These are phyloP conservation scores for Channa argus DNA, from an alignment of 2,113 vertebrate species.

Conservation along the genomic window DNA sequence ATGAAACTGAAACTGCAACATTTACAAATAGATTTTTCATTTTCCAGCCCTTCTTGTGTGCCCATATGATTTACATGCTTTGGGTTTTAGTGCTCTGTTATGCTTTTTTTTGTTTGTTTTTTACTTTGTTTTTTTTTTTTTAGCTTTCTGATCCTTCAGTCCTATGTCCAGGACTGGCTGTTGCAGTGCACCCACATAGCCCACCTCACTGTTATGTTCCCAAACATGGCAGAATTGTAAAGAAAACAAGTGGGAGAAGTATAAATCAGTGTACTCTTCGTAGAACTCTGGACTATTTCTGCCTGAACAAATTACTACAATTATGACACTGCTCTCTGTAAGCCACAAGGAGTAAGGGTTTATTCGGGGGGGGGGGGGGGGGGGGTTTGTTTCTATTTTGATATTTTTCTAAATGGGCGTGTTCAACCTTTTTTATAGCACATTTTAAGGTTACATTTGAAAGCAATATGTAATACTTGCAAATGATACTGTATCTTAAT, in stretches of 20 bases:
- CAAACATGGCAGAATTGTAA: constrained; percentile 23
- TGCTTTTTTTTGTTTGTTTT: constrained; percentile 38
- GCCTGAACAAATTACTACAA: constrained; percentile 45
- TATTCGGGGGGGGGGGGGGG: constrained; percentile 2
- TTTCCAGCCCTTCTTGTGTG: constrained; percentile 37
- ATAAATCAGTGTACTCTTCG: constrained; percentile 8
- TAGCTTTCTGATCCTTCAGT: constrained; percentile 74
- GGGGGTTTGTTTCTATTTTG: constrained; percentile 69
- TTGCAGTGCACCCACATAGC: constrained; percentile 74
- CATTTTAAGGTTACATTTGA: constrained; percentile 50
- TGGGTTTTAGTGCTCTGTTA: constrained; percentile 62
- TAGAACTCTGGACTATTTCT: constrained; percentile 7
- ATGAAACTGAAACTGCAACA: constrained; percentile 14
- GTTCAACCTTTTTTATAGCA: constrained; percentile 68
- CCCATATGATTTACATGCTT: constrained; percentile 58
- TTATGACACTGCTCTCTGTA: constrained; percentile 21
- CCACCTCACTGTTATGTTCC: constrained; percentile 56
- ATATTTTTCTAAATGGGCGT: constrained; percentile 78
- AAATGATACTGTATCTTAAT: constrained; percentile 62
- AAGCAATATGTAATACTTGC: constrained; percentile 61
- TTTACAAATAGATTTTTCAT: constrained; percentile 11
- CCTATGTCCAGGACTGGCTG: constrained; percentile 66
- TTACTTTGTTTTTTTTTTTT: constrained; percentile 14
- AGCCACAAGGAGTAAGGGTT: neutral
- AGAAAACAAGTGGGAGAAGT: constrained; percentile 12